These are phyloP conservation scores for Megathymus violae DNA, from an alignment of 1,140 invertebrate species.

Conservation along the genomic window DNA sequence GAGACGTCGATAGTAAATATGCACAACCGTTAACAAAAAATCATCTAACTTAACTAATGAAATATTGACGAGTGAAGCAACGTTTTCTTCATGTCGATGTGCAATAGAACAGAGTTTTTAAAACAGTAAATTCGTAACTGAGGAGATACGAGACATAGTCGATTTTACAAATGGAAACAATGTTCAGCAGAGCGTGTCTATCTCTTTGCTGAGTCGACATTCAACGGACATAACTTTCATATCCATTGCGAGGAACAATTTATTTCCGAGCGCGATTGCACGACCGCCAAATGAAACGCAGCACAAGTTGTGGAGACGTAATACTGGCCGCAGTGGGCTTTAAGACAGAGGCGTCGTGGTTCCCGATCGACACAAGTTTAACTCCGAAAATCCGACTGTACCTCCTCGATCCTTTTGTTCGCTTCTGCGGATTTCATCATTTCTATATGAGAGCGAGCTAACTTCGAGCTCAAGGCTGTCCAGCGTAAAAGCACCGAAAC, in stretches of 20 bases:
- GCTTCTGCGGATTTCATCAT: conserved; percentile 27
- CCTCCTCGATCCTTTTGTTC: conserved; percentile 39
- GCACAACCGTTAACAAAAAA: no score
- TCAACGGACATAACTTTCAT: conserved; percentile 33
- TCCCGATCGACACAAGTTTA: conserved; percentile 43
- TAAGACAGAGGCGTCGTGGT: conserved; percentile 44
- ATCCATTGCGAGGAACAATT: conserved; percentile 45
- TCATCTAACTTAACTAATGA: not conserved
- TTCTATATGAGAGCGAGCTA: conserved; percentile 36
- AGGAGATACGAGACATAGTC: conserved; percentile 23
- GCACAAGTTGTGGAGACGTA: conserved; percentile 40
- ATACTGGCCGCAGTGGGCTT: conserved; percentile 39
- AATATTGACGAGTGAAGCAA: not conserved
- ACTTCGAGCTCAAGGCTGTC: conserved; percentile 33
- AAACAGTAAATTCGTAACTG: conserved; percentile 14
- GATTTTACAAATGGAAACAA: conserved; percentile 33
- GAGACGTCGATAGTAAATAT: no score
- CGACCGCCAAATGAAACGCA: conserved; percentile 40
- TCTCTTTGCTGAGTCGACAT: conserved; percentile 30
- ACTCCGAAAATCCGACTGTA: conserved; percentile 39
- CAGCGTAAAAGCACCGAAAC: conserved; percentile 24
- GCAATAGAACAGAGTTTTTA: not conserved
- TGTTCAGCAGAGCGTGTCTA: conserved; percentile 28
- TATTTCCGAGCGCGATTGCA: conserved; percentile 48
- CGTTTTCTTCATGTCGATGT: not conserved